phyloP scores from a whole-genome alignment of 2,113 vertebrate species.

The Lepisosteus oculatus region DNA sequence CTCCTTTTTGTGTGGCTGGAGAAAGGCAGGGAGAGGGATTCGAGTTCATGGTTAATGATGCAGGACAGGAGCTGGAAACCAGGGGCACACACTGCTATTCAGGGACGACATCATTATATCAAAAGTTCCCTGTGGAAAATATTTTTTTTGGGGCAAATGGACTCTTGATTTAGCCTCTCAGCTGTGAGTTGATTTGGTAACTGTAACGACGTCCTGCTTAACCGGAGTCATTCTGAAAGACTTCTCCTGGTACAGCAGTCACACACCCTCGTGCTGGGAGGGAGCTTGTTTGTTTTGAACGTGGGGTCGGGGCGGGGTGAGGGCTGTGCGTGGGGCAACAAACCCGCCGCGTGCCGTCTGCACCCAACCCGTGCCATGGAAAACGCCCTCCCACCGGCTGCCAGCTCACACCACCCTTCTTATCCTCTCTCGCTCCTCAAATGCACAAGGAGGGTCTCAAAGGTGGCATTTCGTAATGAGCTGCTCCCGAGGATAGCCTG shows the following conservation, averaged over 20 bases:
- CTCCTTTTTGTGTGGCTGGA: no score
- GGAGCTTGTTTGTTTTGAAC: neutral
- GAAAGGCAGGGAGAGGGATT: no score
- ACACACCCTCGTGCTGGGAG: neutral
- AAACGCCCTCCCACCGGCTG: neutral
- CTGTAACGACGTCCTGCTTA: neutral
- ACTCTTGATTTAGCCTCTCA: neutral
- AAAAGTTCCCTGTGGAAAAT: slow-evolving; percentile 4
- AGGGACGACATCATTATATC: neutral
- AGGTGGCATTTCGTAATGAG: neutral
- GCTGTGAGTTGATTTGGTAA: neutral
- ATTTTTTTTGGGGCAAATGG: neutral
- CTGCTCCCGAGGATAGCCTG: neutral
- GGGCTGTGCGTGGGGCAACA: neutral
- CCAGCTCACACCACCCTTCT: neutral
- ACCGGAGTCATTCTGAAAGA: no score
- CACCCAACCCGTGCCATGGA: neutral
- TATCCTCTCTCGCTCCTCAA: neutral
- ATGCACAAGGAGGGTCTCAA: neutral
- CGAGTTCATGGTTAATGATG: no score
- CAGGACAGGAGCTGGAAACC: no score
- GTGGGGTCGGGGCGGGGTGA: neutral
- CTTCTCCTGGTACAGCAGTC: neutral
- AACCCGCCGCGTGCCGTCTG: neutral
- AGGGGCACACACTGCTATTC: no score